Evolutionary conservation across 2,888 invertebrate species (phyloP), one percentile per base, ranked within the genome.

Genomic region (Leptura quadrifasciata): DNA sequence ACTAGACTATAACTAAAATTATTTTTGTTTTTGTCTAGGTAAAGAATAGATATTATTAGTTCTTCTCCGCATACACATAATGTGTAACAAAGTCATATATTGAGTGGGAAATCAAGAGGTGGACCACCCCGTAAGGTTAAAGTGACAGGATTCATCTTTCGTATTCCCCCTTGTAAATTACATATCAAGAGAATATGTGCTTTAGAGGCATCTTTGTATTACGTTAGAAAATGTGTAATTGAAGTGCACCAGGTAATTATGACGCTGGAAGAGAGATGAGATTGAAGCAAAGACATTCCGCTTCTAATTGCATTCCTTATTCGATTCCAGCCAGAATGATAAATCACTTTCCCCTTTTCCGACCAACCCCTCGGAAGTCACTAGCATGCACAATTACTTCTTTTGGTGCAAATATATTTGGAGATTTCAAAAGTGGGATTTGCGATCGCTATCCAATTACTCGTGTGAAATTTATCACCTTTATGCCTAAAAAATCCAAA

Each of bases 261-360:
- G 83, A 81, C 75, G 76, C 80, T 78, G 75, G 72, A 75, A 73
- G 76, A 76, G 78, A 78, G 80, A 76, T 80, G 84, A 85, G 85
- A 87, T 85, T 85, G 81, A 84, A 85, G 85, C 85, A 85, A 86
- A 87, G 86, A 85, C 86, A 86, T 87, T 86, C 86, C 85, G 75
- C 76, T 75, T 83, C 84, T 87, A 87, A 87, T 87, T 87, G 85
- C 87, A 86, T 87, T 87, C 86, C 86, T 86, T 84, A 86, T 87
- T 85, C 84, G 85, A 86, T 87, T 87, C 84, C 81, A 81, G 69
- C 79, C 82, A 79, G 84, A 83, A 84, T 83, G 83, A 87, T 86
- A 86, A 87, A 87, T 87, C 87, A 85, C 83, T 83, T 80, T 81
- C 80, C 83, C 81, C 82, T 76, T 77, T 65, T 79, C 75, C 76